phyloP scores from a whole-genome alignment of 1,140 invertebrate genomes.

The Riptortus pedestris region DNA sequence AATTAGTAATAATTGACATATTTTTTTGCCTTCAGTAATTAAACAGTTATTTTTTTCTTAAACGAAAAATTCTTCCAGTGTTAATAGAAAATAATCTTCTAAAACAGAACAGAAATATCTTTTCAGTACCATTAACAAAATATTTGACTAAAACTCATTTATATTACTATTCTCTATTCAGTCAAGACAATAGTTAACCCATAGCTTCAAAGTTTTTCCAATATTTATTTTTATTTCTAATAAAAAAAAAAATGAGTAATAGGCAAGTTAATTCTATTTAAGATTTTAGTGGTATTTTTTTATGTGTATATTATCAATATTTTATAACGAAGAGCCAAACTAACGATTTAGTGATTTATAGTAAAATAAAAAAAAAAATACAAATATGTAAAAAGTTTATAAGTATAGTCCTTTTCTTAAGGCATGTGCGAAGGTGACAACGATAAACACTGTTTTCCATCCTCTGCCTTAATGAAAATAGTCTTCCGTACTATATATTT shows the following conservation, averaged over 20 bases:
- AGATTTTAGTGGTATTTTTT: not conserved
- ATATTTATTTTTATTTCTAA: not conserved
- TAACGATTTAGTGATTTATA: not conserved
- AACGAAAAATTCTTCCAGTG: too few relatives aligned
- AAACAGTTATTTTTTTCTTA: too few relatives aligned
- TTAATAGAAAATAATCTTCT: not conserved
- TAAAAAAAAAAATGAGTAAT: not conserved
- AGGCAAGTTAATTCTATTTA: not conserved
- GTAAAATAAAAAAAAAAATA: too few relatives aligned
- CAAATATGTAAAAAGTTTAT: not conserved
- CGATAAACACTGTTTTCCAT: not conserved
- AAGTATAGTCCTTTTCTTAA: not conserved
- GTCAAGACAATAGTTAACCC: not conserved
- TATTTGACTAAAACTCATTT: not conserved
- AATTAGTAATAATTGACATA: too few relatives aligned
- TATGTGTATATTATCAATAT: not conserved
- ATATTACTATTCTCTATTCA: not conserved
- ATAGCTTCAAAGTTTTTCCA: not conserved
- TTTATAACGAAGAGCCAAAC: not conserved
- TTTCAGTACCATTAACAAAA: not conserved
- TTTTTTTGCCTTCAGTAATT: too few relatives aligned
- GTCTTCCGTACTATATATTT: not conserved
- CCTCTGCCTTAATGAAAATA: not conserved
- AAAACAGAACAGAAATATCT: not conserved
- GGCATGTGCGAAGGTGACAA: not conserved